These are phyloP conservation scores for Tetraneura akinire DNA, from an alignment of 1,140 invertebrate genomes.

Conservation along the genomic window DNA sequence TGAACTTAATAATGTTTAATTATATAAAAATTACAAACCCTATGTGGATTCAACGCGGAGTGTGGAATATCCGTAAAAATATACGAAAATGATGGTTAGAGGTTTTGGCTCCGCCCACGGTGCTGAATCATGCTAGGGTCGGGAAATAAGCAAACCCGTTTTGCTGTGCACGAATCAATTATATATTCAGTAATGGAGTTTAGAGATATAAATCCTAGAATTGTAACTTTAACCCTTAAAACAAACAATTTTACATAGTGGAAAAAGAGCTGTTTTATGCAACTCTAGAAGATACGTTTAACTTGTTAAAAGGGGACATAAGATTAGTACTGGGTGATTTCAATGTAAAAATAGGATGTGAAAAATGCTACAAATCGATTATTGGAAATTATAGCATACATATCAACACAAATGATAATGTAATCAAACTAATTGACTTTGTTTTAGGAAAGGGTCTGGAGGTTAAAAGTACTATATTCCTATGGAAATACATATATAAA, in stretches of 20 bases:
- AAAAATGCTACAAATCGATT: not conserved
- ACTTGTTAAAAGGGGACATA: not conserved
- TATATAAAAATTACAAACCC: too few species aligned
- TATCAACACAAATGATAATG: slow-evolving; percentile 53
- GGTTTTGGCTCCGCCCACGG: too few species aligned
- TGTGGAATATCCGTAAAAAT: too few species aligned
- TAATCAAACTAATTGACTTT: slow-evolving; percentile 52
- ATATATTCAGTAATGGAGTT: not conserved
- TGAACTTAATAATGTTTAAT: too few species aligned
- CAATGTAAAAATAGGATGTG: not conserved
- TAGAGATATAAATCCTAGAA: slow-evolving; percentile 34
- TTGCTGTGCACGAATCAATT: slow-evolving; percentile 41
- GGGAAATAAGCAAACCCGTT: too few species aligned
- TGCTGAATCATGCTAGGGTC: too few species aligned
- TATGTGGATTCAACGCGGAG: too few species aligned
- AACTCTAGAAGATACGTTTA: not conserved
- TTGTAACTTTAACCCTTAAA: slow-evolving; percentile 47
- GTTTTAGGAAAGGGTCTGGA: slow-evolving; percentile 52
- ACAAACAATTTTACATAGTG: slow-evolving; percentile 41
- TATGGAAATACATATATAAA: slow-evolving; percentile 35
- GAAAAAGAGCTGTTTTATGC: slow-evolving; percentile 24
- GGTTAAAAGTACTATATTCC: slow-evolving; percentile 53
- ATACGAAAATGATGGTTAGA: too few species aligned
- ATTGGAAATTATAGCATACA: slow-evolving; percentile 57
- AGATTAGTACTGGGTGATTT: not conserved